Base-by-base conservation (phyloP, 2,797 vertebrate species). In the Kryptolebias ocellatus region DNA sequence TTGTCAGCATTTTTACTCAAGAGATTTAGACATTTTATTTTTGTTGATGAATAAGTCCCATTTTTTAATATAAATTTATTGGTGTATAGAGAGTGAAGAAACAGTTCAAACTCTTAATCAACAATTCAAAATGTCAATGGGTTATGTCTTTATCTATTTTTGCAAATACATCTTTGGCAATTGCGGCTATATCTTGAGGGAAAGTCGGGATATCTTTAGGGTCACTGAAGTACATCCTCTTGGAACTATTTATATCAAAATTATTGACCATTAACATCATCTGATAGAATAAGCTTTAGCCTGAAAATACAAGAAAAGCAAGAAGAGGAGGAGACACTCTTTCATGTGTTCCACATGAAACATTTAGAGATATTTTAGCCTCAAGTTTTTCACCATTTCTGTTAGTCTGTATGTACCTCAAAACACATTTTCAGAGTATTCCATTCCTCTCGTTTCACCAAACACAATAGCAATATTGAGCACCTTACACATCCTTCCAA, bases 401-500 rank as follows among this genome's bases (percentile, higher is more conserved):
- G 39, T 42, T 42, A 11, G 2, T 42, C 39, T 42, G 39, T 12
- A 42, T 42, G 39, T 51, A 11, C 49, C 24, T 51, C 49, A 51
- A 51, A 51, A 46, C 4, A 29, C 27, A 47, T 17, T 45, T 27
- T 58, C 6, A 57, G 29, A 39, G 5, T 8, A 1, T 28, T 20
- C 49, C 0, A 50, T 58, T 58, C 12, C 12, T 51, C n/a, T 46
- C 8, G 28, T 69, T 67, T 78, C n/a, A 60, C 42, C 34, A 16
- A 6, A 46, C 45, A 27, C 42, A 34, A 58, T 10, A 20, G 17
- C 11, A 18, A 58, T 74, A 60, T 70, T 64, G 44, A 47, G 72
- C 67, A 75, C 75, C 61, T 66, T 42, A 39, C 49, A 37, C n/a
- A 64, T 67, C 55, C 6, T 20, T 64, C 71, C 53, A 60, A 84